phyloP scores from a whole-genome alignment of 2,113 vertebrate genomes.

The Hippocampus zosterae region DNA sequence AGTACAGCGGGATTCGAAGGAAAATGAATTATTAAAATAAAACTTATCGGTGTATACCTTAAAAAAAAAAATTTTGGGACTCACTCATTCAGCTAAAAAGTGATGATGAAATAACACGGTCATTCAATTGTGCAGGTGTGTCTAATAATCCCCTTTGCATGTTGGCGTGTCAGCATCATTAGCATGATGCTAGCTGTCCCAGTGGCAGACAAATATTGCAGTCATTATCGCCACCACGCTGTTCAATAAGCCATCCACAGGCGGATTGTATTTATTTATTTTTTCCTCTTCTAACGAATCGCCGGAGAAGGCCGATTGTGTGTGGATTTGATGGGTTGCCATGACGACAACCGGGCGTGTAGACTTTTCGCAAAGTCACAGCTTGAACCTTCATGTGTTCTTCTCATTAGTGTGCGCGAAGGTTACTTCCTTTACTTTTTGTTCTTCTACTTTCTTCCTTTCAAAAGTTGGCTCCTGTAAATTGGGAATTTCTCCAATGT shows the following conservation, averaged over 20 bases:
- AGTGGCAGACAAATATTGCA: neutral
- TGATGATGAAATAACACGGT: neutral
- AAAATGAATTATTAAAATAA: too few relatives aligned
- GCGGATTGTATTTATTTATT: neutral
- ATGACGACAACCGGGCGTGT: neutral
- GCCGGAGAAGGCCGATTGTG: neutral
- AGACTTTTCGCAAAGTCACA: neutral
- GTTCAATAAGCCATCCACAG: neutral
- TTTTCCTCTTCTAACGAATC: neutral
- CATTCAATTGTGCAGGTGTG: neutral
- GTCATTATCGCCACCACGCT: neutral
- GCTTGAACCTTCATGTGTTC: neutral
- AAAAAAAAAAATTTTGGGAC: too few relatives aligned
- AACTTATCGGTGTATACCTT: too few relatives aligned
- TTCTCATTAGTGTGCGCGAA: neutral
- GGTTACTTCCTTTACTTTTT: too few relatives aligned
- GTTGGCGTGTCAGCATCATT: neutral
- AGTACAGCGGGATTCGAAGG: too few relatives aligned
- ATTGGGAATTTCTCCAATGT: too few relatives aligned
- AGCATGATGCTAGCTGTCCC: neutral
- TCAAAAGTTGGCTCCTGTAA: too few relatives aligned
- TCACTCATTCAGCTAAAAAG: neutral
- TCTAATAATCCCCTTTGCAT: neutral
- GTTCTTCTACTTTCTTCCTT: too few relatives aligned
- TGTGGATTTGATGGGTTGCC: slow-evolving; percentile 1